Evolutionary conservation across 2,113 vertebrate genomes (phyloP), one percentile per base, ranked within the genome.

Genomic region (Cichladusa arquata): DNA sequence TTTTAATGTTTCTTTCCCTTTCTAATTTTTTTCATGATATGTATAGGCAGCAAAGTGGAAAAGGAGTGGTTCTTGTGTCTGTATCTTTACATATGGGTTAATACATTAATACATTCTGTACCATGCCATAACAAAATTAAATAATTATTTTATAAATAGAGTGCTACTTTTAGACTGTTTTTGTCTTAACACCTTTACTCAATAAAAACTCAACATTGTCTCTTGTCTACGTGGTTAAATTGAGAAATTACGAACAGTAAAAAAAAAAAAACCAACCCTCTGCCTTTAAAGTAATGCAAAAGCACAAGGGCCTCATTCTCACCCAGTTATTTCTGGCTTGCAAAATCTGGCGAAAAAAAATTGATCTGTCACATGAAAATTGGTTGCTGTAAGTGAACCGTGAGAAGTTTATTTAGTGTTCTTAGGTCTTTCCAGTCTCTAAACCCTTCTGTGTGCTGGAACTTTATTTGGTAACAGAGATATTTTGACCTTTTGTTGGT

Each of bases 101-200:
- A 9, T 77, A 2, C 7, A 38, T 84, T 83, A 62, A 65, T 45
- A 60, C 15, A 73, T 62, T 94, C 73, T 87, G 26, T 85, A 58
- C 33, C 17, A 91, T 83, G 76, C 38, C 61, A 58, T 40, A 73
- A 71, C 29, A 53, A 94, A 56, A 80, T 71, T 73, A 92, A 84
- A 94, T 19, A 91, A 93, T 61, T 96, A 81, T 93, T 96, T 67
- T 48, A 38, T 50, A 90, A 79, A 20, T 90, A 50, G 33, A 95
- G 76, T 54, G n/a, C 14, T 94, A 47, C 65, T 93, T 96, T 89
- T 61, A 57, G 29, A 17, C 17, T 36, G 14, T 1, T 79, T 88
- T 58, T 61, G 9, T 54, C 23, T 87, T 58, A 34, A 66, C 18
- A 42, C 33, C 9, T 61, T 69, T 58, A 58, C 2, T 61, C 50